Evolutionary conservation across 2,888 invertebrate species (phyloP).

Genomic region (Orchesella flavescens): DNA sequence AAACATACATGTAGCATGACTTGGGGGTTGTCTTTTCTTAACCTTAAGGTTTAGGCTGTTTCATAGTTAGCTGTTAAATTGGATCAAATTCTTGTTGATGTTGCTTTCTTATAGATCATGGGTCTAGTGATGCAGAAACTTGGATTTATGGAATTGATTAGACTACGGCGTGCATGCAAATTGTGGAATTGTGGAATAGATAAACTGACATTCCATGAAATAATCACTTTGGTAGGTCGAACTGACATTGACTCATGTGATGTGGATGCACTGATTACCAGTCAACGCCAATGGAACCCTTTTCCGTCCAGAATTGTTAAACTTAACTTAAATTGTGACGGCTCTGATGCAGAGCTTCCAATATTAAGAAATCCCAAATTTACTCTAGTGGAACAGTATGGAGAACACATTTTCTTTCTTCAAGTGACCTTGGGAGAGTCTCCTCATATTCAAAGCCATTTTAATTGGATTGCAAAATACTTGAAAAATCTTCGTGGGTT

Average conservation of each 20-base stretch:
- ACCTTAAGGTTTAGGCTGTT: not conserved
- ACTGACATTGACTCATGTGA: not conserved
- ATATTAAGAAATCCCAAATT: not conserved
- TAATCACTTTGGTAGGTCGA: conserved; percentile 8
- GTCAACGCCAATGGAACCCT: conserved; percentile 21
- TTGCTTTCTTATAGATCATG: conserved; percentile 12
- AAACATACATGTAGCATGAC: not conserved
- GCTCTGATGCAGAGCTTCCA: no score
- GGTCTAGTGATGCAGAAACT: not conserved
- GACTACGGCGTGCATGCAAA: conserved; percentile 30
- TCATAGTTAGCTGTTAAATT: not conserved
- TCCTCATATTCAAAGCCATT: not conserved
- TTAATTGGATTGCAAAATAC: conserved; percentile 7
- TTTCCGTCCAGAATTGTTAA: conserved; percentile 47
- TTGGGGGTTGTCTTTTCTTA: not conserved
- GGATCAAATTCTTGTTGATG: not conserved
- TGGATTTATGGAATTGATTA: not conserved
- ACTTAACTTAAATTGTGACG: not conserved
- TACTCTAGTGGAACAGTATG: conserved; percentile 15
- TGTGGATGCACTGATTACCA: not conserved
- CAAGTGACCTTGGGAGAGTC: conserved; percentile 30
- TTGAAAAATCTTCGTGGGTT: conserved; percentile 23
- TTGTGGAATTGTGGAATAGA: conserved; percentile 39
- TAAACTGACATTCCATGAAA: not conserved
- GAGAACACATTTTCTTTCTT: conserved; percentile 16